phyloP scores from a whole-genome alignment of 2,113 vertebrate genomes.

The Neoarius graeffei region DNA sequence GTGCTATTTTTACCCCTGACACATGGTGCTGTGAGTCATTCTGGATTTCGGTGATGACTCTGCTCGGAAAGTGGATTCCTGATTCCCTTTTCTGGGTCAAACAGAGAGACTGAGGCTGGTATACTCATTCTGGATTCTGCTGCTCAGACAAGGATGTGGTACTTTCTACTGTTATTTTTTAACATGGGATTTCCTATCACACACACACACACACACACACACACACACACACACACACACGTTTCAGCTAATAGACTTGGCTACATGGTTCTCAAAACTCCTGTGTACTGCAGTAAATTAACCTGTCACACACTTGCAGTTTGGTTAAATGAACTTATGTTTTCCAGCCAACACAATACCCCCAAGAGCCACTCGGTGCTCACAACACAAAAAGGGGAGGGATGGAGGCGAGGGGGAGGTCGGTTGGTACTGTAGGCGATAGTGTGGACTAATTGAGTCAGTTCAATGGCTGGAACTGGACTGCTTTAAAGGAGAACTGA shows the following conservation, averaged over 20 bases:
- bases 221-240: conserved; percentile 7
- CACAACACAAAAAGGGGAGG: conserved; percentile 26
- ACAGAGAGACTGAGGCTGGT: neutral
- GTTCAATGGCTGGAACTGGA: conserved; percentile 35
- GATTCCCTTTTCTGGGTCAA: conserved; percentile 23
- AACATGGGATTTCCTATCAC: conserved; percentile 7
- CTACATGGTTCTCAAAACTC: conserved; percentile 30
- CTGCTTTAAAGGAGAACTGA: conserved; percentile 42
- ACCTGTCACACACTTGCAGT: conserved; percentile 51
- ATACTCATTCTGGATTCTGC: neutral
- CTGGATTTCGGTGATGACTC: conserved; percentile 13
- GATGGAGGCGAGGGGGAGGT: neutral
- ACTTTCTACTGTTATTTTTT: conserved; percentile 21
- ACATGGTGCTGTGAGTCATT: conserved; percentile 29
- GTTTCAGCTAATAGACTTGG: neutral
- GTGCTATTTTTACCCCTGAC: conserved; percentile 65
- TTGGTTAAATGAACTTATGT: conserved; percentile 43
- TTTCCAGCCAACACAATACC: conserved; percentile 38
- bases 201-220: conserved; percentile 12
- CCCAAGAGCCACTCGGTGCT: conserved; percentile 55
- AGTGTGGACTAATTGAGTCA: neutral
- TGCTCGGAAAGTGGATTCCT: neutral
- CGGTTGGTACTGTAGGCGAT: no score
- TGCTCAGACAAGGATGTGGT: neutral
- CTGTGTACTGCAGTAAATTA: conserved; percentile 43